Evolutionary conservation across 2,113 vertebrate species (phyloP).

Genomic region (Furnarius figulus): DNA sequence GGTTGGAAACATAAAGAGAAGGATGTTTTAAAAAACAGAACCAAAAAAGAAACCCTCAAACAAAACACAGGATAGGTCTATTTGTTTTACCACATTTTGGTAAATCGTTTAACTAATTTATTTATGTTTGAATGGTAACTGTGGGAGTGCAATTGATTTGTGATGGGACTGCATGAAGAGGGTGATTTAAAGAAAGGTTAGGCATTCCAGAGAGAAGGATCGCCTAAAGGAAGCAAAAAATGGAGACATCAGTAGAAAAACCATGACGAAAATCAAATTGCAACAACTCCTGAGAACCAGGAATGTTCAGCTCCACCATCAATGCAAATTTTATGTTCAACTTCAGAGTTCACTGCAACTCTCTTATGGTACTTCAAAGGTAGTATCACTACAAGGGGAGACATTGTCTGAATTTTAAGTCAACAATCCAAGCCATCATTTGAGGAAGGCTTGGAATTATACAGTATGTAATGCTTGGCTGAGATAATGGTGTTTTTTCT

Average conservation of each 20-base stretch:
- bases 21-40: neutral
- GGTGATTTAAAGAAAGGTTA: neutral
- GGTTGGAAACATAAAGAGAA: neutral
- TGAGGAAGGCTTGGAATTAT: neutral
- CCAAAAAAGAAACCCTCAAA: neutral
- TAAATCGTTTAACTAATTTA: conserved; percentile 23
- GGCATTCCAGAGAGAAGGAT: neutral
- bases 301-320: neutral
- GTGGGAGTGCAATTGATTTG: neutral
- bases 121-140: conserved; percentile 4
- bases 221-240: neutral
- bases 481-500: neutral
- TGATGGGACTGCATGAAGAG: neutral
- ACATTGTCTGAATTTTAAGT: neutral
- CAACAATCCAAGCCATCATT: neutral
- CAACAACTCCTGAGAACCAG: neutral
- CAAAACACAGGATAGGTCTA: neutral
- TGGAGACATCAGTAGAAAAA: neutral
- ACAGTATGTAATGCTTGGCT: neutral
- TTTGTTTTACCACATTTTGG: conserved; percentile 28
- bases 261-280: neutral
- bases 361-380: neutral
- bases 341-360: neutral
- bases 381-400: accelerated
- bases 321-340: neutral